Evolutionary conservation across 2,888 invertebrate species (phyloP), one percentile per base, ranked within the genome.

Genomic region (Drosophila picticornis): DNA sequence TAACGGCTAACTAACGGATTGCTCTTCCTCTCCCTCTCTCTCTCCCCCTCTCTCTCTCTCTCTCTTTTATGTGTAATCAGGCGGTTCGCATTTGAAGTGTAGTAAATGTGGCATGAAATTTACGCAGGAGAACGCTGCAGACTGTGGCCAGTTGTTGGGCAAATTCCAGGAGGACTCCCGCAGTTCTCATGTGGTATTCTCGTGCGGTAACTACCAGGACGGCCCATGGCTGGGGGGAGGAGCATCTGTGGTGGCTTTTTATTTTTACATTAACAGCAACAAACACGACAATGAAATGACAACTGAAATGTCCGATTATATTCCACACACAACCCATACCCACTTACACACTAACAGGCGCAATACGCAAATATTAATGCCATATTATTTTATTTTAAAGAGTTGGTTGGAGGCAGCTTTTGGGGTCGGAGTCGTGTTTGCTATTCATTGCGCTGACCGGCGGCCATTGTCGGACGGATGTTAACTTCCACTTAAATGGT

Each of bases 231-330:
- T 62, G 70, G 65, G 31, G 32, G 22, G 29, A 34, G 34, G 64
- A 63, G 59, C 60, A 32, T 40, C 36, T 69, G 56, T 22, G 88
- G 75, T 58, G 86, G 89, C 78, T 81, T 89, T 88, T 90, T 90
- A 89, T 87, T 88, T 85, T 75, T 88, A 86, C 90, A 88, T 88
- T 88, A 90, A 88, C 90, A 90, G 89, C 88, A 88, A 88, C 86
- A 86, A 90, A 84, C 78, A 85, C 85, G 86, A 84, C 86, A 88
- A 91, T 88, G 82, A 91, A 92, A 90, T 92, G 93, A 93, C 92
- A 92, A 91, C 91, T 92, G 92, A 92, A 93, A 92, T 88, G 92
- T 91, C 92, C 92, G 92, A 92, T 92, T 92, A 91, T 91, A 90
- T 91, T 86, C 88, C 59, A 89, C 88, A 60, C 70, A 69, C 72